Conservation (phyloP, 2,797 vertebrate species). For the Vultur gryphus region DNA sequence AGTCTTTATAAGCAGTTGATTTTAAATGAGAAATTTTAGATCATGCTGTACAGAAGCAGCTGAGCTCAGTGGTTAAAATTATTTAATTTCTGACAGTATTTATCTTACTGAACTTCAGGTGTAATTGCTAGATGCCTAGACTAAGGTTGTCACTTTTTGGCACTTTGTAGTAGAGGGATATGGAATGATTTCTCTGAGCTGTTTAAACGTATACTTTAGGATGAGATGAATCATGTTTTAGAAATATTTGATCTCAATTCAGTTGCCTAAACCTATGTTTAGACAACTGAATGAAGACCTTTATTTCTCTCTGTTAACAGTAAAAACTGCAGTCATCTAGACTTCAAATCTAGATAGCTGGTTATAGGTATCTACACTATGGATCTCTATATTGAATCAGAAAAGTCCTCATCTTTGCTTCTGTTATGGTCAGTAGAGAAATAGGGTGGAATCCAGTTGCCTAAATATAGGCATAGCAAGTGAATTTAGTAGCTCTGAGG, state of each 20-base stretch:
- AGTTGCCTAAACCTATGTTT: background rate
- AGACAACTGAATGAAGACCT: background rate
- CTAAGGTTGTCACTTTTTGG: background rate
- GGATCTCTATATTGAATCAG: background rate
- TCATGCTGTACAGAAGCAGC: background rate
- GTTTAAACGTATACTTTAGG: background rate
- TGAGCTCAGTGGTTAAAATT: background rate
- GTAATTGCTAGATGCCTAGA: background rate
- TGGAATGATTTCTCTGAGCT: background rate
- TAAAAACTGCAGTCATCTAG: background rate
- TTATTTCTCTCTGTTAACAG: background rate
- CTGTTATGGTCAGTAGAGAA: background rate
- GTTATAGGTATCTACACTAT: background rate
- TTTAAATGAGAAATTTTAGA: background rate
- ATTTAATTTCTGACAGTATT: background rate
- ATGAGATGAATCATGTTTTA: background rate
- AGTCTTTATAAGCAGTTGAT: slow-evolving; percentile 21
- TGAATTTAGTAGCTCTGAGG: background rate
- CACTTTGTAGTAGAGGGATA: background rate
- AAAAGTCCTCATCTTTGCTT: background rate
- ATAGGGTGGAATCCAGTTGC: background rate
- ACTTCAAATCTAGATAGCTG: background rate
- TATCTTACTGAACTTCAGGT: background rate
- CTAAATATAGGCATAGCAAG: background rate
- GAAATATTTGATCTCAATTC: background rate